phyloP scores from a whole-genome alignment of 2,888 invertebrate genomes.

The Stenotaenia linearis region DNA sequence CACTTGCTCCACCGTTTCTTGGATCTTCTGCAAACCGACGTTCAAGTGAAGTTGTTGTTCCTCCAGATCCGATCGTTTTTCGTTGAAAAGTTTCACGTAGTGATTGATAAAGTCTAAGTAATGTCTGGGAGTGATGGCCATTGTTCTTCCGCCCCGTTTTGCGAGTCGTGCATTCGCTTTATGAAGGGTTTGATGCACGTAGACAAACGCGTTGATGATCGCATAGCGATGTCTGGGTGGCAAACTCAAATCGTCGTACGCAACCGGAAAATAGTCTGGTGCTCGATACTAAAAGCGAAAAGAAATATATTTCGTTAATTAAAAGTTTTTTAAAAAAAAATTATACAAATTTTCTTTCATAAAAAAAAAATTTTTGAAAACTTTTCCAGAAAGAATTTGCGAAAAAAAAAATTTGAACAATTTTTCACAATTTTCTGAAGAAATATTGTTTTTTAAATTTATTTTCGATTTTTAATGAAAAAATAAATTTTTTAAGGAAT shows the following conservation, averaged over 20 bases:
- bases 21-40: constrained; percentile 96
- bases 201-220: constrained; percentile 97
- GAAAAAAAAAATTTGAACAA: no score
- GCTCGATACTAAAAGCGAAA: constrained; percentile 60
- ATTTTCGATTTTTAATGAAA: no score
- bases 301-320: neutral
- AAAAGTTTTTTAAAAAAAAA: no score
- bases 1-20: constrained; percentile 98
- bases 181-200: constrained; percentile 95
- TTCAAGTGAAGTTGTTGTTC: constrained; percentile 98
- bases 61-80: constrained; percentile 95
- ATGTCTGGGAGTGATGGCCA: constrained; percentile 83
- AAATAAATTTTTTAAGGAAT: neutral
- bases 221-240: constrained; percentile 85
- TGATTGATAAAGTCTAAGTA: constrained; percentile 89
- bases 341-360: no score
- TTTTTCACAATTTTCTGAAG: no score
- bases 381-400: no score
- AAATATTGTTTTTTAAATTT: no score
- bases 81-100: constrained; percentile 94
- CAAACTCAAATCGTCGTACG: constrained; percentile 58
- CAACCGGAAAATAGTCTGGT: constrained; percentile 85
- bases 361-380: no score
- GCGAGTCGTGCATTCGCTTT: constrained; percentile 84
- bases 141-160: constrained; percentile 88